A percentile compares a stretch with the other conserved stretches of the same genome.
Evolutionary conservation across 2,888 invertebrate species (phyloP).

Genomic region (Laspeyria flexula): DNA sequence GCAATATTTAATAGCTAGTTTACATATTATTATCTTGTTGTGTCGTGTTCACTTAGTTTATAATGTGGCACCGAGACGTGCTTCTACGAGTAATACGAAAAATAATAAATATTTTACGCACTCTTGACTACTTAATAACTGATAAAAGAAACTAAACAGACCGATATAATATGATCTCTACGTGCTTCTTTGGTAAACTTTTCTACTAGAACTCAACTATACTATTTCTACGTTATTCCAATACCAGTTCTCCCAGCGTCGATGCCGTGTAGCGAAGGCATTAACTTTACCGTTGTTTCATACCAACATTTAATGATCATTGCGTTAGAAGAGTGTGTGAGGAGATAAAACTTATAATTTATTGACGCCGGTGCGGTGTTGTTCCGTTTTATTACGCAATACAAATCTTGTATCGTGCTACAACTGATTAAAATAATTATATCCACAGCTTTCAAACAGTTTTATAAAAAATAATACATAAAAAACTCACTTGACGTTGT

Average conservation of each 20-base stretch:
- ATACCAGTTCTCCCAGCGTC: not conserved
- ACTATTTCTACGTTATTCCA: not conserved
- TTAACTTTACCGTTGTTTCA: not conserved
- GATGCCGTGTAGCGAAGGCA: not conserved
- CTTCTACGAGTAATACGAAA: not conserved
- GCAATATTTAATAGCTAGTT: constrained; percentile 31
- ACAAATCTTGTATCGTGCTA: constrained; percentile 11
- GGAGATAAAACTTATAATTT: constrained; percentile 28
- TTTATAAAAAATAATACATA: not conserved
- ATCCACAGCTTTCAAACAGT: not conserved
- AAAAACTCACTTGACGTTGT: constrained; percentile 75
- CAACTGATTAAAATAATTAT: constrained; percentile 7
- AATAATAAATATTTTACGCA: constrained; percentile 2
- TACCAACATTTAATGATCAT: constrained; percentile 28
- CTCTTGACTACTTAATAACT: constrained; percentile 2
- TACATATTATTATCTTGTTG: constrained; percentile 21
- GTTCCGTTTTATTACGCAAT: constrained; percentile 26
- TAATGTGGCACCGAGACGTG: constrained; percentile 3
- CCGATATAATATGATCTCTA: constrained; percentile 6
- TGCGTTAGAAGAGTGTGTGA: constrained; percentile 13
- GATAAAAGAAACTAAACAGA: constrained; percentile 22
- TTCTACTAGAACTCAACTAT: not conserved
- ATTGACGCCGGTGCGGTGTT: constrained; percentile 5
- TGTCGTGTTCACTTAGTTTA: constrained; percentile 9
- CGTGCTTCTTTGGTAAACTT: constrained; percentile 12